Evolutionary conservation across 2,113 vertebrate species (phyloP), one percentile per base, ranked within the genome.

Genomic region (Coracopsis vasa): DNA sequence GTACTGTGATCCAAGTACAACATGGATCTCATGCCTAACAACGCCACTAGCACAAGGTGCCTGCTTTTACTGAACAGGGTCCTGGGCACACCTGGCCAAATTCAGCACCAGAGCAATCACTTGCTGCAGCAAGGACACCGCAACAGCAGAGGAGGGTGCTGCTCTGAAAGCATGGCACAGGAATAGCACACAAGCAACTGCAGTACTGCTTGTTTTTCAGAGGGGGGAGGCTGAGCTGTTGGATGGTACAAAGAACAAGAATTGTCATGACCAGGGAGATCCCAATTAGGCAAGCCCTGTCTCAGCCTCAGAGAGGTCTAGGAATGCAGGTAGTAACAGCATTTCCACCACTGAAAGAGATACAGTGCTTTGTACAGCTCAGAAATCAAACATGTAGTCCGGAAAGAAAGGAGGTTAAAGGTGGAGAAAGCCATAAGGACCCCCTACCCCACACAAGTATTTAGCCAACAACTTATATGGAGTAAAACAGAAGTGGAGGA

Each of bases 151-250:
- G 41, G 21, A 72, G 9, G 24, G 24, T 67, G 42, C 80, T 56
- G 39, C 27, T 75, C 69, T 44, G 12, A 72, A 75, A 4, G 2
- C 8, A 4, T 1, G 0, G n/a, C 60, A 60, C 18, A 51, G 27
- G 16, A 71, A 31, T 25, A 79, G 18, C 3, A 0, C n/a, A 23
- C 0, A 0, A 47, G 18, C 44, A 39, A 66, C 51, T 39, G 27
- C 19, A 27, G 7, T 17, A 42, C 0, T 39, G 33, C 35, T 61
- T 50, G 10, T 24, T 69, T 91, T 91, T 62, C 37, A 85, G 35
- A 45, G 41, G 11, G 4, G 10, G 4, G 13, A 70, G 3, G 27
- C 25, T 29, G 41, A 79, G 33, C 5, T 72, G 28, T 20, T 45
- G 13, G 35, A 48, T 1, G 31, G 48, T 33, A n/a, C 29, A 72